Evolutionary conservation across 2,113 vertebrate genomes (phyloP), one percentile per base, ranked within the genome.

Genomic region (Urocynchramus pylzowi): DNA sequence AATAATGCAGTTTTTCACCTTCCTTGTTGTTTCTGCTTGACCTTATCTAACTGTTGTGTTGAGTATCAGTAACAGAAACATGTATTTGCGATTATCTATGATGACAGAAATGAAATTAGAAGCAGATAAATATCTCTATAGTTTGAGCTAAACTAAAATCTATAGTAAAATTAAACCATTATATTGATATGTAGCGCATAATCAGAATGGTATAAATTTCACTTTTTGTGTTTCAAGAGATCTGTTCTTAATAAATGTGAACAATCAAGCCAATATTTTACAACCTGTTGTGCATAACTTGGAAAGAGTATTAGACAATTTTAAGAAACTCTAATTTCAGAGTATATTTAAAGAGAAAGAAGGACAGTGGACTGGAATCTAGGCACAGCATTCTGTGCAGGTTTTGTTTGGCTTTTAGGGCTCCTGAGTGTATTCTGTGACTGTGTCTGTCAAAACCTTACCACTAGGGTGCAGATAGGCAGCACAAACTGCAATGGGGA

Each of bases 401-500:
- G 17, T 56, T 88, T 95, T 14, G 21, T 69, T 47, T 77, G n/a
- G 5, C 35, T 86, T 86, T 81, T 67, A 64, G 27, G 35, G 16
- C 11, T 70, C 41, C 45, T 33, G 53, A 73, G 42, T 20, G 52
- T 56, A 60, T 88, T 83, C 35, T 90, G 42, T 74, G 33, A 41
- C 76, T 27, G 18, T 67, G 69, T 87, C 73, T 95, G 71, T 68
- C 84, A 85, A 94, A 87, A 47, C 87, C 84, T 90, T 69, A 22
- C 93, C 95, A 93, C 93, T 92, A 97, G 95, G 93, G 93, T 89
- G 85, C 92, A 95, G 95, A 63, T 96, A 78, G 31, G 96, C 73
- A 84, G 93, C 90, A 94, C 76, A 93, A 96, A 94, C 93, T 2
- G 4, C 64, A 37, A 37, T 33, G 65, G 84, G 60, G 77, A 87